These are phyloP conservation scores for Nannoperca obscura DNA, from an alignment of 2,797 vertebrate genomes.

Conservation along the genomic window DNA sequence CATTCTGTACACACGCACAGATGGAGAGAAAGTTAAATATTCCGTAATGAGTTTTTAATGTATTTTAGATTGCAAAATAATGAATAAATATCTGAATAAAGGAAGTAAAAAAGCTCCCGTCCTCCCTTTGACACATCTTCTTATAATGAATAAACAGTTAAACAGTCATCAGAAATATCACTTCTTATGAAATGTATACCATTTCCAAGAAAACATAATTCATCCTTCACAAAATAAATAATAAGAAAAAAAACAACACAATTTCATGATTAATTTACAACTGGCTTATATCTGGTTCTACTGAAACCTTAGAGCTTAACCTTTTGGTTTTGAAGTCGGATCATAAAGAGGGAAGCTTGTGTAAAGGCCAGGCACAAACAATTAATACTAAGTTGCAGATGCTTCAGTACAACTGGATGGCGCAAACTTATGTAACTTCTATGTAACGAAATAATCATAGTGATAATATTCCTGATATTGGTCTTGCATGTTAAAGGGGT, in stretches of 20 bases:
- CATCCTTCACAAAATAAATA: background rate
- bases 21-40: background rate
- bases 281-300: background rate
- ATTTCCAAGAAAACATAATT: background rate
- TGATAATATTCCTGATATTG: background rate
- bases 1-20: conserved; percentile 1
- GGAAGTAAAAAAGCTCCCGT: background rate
- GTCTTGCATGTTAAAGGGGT: background rate
- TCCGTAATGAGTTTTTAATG: background rate
- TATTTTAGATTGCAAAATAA: background rate
- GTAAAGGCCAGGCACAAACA: background rate
- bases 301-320: background rate
- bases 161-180: conserved; percentile 16
- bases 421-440: background rate
- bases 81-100: conserved; percentile 20
- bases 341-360: background rate
- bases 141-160: conserved; percentile 21
- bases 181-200: background rate
- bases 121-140: conserved; percentile 36
- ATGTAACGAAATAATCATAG: background rate
- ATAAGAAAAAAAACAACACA: background rate
- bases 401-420: background rate
- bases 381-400: background rate
- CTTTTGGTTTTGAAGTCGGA: background rate
- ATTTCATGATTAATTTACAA: background rate